Percentiles rank a stretch among this genome's conserved stretches.
These are phyloP conservation scores for Caenorhabditis macrosperma DNA, from an alignment of 2,888 invertebrate species.

Conservation along the genomic window DNA sequence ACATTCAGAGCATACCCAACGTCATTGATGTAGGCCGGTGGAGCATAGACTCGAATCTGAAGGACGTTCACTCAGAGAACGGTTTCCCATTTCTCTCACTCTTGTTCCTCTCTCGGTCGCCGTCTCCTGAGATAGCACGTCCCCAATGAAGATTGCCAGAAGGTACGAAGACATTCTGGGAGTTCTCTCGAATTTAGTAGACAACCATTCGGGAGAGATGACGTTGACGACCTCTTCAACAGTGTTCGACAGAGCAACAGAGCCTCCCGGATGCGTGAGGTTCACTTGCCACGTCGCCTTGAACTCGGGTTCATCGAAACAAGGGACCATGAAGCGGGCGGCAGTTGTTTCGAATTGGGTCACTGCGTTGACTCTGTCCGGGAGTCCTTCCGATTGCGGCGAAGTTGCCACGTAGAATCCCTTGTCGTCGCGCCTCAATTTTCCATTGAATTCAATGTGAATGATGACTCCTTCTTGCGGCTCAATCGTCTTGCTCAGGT, in stretches of 20 bases:
- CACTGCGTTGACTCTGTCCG: constrained; percentile 67
- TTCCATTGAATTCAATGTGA: constrained; percentile 64
- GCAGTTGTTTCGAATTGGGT: constrained; percentile 77
- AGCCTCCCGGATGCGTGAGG: constrained; percentile 63
- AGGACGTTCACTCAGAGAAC: constrained; percentile 81
- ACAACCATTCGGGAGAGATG: constrained; percentile 83
- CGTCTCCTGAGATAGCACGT: constrained; percentile 85
- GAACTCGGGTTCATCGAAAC: constrained; percentile 77
- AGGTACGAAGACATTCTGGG: constrained; percentile 90
- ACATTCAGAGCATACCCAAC: constrained; percentile 84
- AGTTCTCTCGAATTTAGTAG: constrained; percentile 83
- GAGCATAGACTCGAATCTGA: constrained; percentile 83
- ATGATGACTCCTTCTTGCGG: background rate
- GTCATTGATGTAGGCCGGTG: constrained; percentile 85
- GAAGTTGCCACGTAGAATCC: constrained; percentile 58
- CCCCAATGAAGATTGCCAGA: constrained; percentile 91
- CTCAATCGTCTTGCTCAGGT: background rate
- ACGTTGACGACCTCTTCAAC: constrained; percentile 77
- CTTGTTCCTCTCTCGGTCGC: constrained; percentile 85
- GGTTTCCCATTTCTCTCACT: constrained; percentile 85
- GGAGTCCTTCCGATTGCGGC: background rate
- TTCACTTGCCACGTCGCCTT: constrained; percentile 67
- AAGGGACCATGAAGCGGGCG: constrained; percentile 77
- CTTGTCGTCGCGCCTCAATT: constrained; percentile 53
- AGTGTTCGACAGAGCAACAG: constrained; percentile 69